Percentiles rank a stretch among this genome's conserved stretches.
Evolutionary conservation across 2,797 vertebrate genomes (phyloP).

Genomic region (Huso huso): DNA sequence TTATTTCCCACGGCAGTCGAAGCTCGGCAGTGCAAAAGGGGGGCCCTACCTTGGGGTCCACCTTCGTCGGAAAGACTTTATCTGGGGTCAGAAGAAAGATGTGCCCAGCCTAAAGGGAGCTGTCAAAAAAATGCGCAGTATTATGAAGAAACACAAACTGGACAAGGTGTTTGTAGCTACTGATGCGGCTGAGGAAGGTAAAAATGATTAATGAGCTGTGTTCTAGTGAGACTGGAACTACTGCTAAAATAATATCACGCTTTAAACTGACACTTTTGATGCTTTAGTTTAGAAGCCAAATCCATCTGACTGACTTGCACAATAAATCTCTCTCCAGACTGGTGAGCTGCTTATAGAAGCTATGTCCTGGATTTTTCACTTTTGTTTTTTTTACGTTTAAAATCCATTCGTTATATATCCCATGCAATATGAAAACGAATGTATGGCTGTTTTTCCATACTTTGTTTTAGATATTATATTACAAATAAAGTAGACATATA

Average conservation of each 20-base stretch:
- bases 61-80: constrained; percentile 86
- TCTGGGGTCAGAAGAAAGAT: constrained; percentile 92
- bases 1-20: constrained; percentile 46
- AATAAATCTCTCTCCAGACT: too few species aligned
- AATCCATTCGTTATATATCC: too few species aligned
- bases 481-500: too few species aligned
- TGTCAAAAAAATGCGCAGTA: constrained; percentile 70
- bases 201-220: too few species aligned
- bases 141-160: constrained; percentile 73
- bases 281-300: neutral
- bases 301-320: neutral
- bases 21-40: constrained; percentile 68
- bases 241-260: neutral
- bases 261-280: neutral
- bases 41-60: constrained; percentile 86
- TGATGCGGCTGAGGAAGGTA: constrained; percentile 79
- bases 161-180: constrained; percentile 83
- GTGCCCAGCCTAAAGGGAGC: constrained; percentile 85
- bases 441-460: too few species aligned
- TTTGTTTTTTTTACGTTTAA: too few species aligned
- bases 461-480: too few species aligned
- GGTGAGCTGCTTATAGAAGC: too few species aligned
- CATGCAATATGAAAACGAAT: too few species aligned
- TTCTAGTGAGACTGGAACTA: neutral
- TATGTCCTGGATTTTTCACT: too few species aligned